These are phyloP conservation scores for Eumaeus atala DNA, from an alignment of 1,140 invertebrate species.

Conservation along the genomic window DNA sequence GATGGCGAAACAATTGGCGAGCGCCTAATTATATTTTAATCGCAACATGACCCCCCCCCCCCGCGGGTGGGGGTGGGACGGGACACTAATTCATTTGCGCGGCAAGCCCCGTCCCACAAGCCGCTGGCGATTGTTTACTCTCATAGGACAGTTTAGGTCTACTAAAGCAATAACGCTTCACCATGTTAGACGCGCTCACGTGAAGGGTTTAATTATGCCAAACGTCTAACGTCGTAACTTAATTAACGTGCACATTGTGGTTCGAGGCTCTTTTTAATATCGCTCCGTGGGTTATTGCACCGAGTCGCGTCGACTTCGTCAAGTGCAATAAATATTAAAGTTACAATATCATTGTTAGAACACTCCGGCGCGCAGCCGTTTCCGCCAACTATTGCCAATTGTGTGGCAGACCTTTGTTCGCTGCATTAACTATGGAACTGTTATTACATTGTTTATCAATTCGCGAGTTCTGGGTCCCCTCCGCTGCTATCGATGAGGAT, in stretches of 20 bases:
- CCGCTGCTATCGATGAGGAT: no score
- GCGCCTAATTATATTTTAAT: constrained; percentile 73
- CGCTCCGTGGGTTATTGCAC: no score
- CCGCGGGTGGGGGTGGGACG: constrained; percentile 20
- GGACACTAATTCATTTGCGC: constrained; percentile 66
- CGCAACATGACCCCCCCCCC: constrained; percentile 47
- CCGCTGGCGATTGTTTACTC: constrained; percentile 61
- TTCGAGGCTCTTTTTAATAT: constrained; percentile 5
- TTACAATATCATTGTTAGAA: constrained; percentile 69
- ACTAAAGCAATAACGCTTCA: constrained; percentile 67
- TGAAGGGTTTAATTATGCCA: constrained; percentile 66
- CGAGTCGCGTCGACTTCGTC: constrained; percentile 55
- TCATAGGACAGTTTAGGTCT: constrained; percentile 72
- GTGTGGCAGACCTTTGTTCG: constrained; percentile 58
- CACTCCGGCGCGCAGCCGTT: constrained; percentile 56
- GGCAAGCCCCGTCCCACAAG: constrained; percentile 42
- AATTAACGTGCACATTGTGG: constrained; percentile 36
- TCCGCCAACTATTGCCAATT: constrained; percentile 63
- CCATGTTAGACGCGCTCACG: no score
- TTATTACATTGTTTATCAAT: constrained; percentile 44
- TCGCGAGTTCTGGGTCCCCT: constrained; percentile 12
- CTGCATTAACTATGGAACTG: constrained; percentile 59
- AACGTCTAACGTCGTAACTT: constrained; percentile 46
- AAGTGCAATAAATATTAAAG: constrained; percentile 73
- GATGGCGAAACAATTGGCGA: constrained; percentile 68